These are phyloP conservation scores for Oxystoma pomonae DNA, from an alignment of 2,888 invertebrate genomes.

Conservation along the genomic window DNA sequence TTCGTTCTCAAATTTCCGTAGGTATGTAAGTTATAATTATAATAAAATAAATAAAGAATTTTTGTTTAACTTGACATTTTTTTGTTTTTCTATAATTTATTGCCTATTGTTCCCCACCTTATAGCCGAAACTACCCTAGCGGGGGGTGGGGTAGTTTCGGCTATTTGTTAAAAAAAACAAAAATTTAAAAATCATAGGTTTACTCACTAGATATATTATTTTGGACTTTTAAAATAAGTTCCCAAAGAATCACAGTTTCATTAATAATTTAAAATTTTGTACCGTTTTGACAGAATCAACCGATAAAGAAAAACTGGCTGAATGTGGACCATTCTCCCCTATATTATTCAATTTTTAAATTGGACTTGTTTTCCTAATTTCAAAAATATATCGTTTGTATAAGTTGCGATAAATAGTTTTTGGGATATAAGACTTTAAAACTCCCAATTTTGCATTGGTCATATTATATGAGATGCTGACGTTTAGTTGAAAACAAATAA, in stretches of 20 bases:
- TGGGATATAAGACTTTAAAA: too few species aligned
- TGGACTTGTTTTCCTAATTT: too few species aligned
- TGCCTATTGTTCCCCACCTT: neutral
- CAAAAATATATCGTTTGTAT: too few species aligned
- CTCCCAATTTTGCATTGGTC: too few species aligned
- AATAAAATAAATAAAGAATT: too few species aligned
- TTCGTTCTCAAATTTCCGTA: too few species aligned
- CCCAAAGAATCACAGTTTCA: neutral
- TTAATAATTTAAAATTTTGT: neutral
- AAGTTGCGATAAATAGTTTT: too few species aligned
- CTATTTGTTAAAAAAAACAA: neutral
- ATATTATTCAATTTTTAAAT: too few species aligned
- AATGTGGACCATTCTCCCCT: constrained; percentile 2
- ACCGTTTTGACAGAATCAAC: neutral
- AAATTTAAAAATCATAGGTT: neutral
- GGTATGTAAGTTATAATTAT: too few species aligned
- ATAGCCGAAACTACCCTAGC: neutral
- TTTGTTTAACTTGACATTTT: neutral
- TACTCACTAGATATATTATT: neutral
- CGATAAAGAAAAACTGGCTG: neutral
- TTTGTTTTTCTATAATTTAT: neutral
- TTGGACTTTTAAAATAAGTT: neutral
- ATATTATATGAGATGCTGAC: too few species aligned
- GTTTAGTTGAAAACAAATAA: too few species aligned
- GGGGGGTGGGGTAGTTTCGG: neutral